Base-by-base conservation (phyloP, 2,888 invertebrate species). In the Acanthosoma haemorrhoidale region DNA sequence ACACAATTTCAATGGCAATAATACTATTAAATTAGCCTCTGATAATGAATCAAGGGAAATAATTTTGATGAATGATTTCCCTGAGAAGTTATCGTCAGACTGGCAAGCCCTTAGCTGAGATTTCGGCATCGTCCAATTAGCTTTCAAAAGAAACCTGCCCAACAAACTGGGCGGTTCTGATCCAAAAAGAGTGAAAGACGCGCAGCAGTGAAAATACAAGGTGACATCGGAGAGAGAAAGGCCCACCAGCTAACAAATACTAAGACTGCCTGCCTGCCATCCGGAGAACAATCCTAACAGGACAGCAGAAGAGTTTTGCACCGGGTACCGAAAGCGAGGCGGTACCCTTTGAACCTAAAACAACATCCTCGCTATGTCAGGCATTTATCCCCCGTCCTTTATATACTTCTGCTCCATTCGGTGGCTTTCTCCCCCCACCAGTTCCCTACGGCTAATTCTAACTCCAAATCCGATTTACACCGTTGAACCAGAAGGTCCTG, bases 261-360 rank as follows among this genome's bases (percentile, higher is more conserved):
- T 51, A 51, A 18, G 18, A n/a, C n/a, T n/a, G n/a, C 1, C 18
- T 5, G n/a, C 15, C 18, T 43, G 25, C 43, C 43, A 43, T 11
- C 21, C 25, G 29, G n/a, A 18, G 13, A 51, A 51, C 51, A 51
- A 25, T 18, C 11, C 43, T 21, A 4, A 3, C 13, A n/a, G n/a
- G n/a, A n/a, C n/a, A n/a, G n/a, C n/a, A n/a, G n/a, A n/a, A n/a
- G 21, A 25, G 51, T 25, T 51, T 51, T 51, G 51, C 51, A 25
- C 18, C 13, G 51, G 29, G n/a, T 11, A 51, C 25, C 51, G 25
- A 25, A 51, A 36, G 36, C 34, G 13, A 15, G 36, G 61, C 61
- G 61, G 61, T 61, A 16, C 25, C 36, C 64, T 64, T 64, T 64
- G 64, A 64, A 32, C 64, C 64, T 64, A 64, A 64, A 43, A 39